Percentiles rank a stretch among this genome's conserved stretches.
Evolutionary conservation across 2,113 vertebrate genomes (phyloP).

Genomic region (Pithys albifrons): DNA sequence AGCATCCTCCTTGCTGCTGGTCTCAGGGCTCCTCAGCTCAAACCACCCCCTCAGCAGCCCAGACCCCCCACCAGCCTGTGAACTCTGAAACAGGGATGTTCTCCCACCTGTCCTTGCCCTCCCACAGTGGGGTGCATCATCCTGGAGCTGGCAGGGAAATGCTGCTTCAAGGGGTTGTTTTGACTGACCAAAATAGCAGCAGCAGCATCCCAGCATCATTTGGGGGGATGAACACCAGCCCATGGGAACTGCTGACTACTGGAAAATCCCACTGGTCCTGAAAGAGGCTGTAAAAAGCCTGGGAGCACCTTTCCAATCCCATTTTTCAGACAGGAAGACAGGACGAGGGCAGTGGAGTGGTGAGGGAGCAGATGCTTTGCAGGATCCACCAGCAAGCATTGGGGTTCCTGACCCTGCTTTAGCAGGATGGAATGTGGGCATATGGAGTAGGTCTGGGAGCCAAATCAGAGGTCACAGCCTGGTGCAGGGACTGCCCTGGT

Average conservation of each 20-base stretch:
- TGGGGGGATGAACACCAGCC: background rate
- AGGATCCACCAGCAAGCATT: rapidly evolving
- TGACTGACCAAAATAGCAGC: background rate
- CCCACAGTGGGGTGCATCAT: rapidly evolving
- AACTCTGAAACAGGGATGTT: rapidly evolving
- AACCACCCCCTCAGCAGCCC: background rate
- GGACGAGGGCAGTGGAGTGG: rapidly evolving
- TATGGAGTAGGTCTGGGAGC: background rate
- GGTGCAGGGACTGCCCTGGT: rapidly evolving
- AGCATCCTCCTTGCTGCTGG: background rate
- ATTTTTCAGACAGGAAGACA: background rate
- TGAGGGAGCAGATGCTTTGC: rapidly evolving
- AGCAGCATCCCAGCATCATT: background rate
- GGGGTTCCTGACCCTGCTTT: rapidly evolving
- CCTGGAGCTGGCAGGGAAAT: background rate
- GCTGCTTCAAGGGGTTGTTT: background rate
- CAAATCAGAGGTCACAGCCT: background rate
- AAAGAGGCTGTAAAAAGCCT: background rate
- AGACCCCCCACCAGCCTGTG: rapidly evolving
- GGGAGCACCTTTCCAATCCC: background rate
- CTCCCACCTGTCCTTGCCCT: background rate
- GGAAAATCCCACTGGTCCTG: rapidly evolving
- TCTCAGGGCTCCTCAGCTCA: background rate
- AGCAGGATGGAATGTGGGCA: background rate
- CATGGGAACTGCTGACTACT: background rate